phyloP scores from a whole-genome alignment of 2,113 vertebrate genomes.

The Hassar affinis region DNA sequence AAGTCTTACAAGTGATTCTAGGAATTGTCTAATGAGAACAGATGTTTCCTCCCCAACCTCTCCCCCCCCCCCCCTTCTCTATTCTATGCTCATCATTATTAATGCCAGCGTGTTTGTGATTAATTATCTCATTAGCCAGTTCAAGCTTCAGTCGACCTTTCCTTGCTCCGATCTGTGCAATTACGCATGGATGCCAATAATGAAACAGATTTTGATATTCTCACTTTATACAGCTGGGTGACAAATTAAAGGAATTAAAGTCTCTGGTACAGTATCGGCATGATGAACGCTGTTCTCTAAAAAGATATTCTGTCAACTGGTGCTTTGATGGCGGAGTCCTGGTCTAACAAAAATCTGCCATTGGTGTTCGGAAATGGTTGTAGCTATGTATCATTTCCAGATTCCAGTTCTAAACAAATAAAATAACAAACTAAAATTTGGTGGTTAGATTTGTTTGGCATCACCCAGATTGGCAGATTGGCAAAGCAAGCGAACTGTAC shows the following conservation, averaged over 20 bases:
- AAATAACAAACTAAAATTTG: background rate
- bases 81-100: constrained; percentile 37
- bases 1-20: constrained; percentile 20
- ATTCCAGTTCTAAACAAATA: background rate
- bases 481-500: background rate
- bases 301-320: background rate
- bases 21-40: constrained; percentile 31
- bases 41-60: constrained; percentile 1
- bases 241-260: background rate
- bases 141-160: constrained; percentile 39
- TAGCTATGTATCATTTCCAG: background rate
- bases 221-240: background rate
- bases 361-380: background rate
- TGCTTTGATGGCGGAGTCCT: too few species aligned
- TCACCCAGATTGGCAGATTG: background rate
- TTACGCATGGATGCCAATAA: constrained; percentile 24
- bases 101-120: constrained; percentile 33
- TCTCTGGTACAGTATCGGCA: background rate
- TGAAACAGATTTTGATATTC: background rate
- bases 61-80: background rate
- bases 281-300: background rate
- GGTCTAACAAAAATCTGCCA: background rate
- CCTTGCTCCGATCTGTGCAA: constrained; percentile 35
- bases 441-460: background rate
- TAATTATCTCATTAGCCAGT: constrained; percentile 43